A percentile compares a stretch with the other conserved stretches of the same genome.
Evolutionary conservation across 2,888 invertebrate genomes (phyloP).

Genomic region (Limnephilus auricula): DNA sequence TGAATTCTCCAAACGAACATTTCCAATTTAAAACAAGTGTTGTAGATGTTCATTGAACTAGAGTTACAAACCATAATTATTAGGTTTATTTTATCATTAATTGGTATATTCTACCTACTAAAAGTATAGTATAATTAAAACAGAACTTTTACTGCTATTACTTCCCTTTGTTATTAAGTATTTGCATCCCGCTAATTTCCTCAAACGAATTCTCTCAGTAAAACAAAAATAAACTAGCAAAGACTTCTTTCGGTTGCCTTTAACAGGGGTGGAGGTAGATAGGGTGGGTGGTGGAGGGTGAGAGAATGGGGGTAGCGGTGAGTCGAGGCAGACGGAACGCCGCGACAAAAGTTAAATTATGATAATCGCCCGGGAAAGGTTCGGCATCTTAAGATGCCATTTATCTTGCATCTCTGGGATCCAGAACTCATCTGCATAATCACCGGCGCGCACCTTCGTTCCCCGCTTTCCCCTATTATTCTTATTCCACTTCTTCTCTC

Average conservation of each 20-base stretch:
- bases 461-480: not conserved
- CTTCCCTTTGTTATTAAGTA: not conserved
- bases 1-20: too few relatives aligned
- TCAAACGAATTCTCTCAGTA: conserved; percentile 39
- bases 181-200: conserved; percentile 45
- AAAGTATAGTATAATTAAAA: not conserved
- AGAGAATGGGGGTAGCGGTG: not conserved
- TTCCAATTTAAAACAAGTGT: too few relatives aligned
- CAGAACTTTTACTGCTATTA: not conserved
- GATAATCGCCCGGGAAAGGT: conserved; percentile 64
- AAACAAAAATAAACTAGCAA: not conserved
- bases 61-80: too few relatives aligned
- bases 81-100: too few relatives aligned
- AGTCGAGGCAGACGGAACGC: conserved; percentile 51
- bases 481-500: not conserved
- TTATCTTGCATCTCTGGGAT: conserved; percentile 64
- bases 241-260: not conserved
- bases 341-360: conserved; percentile 66
- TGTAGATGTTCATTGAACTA: too few relatives aligned
- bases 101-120: not conserved
- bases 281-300: not conserved
- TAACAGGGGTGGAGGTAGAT: not conserved
- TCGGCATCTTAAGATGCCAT: conserved; percentile 66
- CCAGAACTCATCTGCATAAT: conserved; percentile 66
- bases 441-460: conserved; percentile 54